These are phyloP conservation scores for Cinclus cinclus DNA, from an alignment of 2,113 vertebrate species.

Conservation along the genomic window DNA sequence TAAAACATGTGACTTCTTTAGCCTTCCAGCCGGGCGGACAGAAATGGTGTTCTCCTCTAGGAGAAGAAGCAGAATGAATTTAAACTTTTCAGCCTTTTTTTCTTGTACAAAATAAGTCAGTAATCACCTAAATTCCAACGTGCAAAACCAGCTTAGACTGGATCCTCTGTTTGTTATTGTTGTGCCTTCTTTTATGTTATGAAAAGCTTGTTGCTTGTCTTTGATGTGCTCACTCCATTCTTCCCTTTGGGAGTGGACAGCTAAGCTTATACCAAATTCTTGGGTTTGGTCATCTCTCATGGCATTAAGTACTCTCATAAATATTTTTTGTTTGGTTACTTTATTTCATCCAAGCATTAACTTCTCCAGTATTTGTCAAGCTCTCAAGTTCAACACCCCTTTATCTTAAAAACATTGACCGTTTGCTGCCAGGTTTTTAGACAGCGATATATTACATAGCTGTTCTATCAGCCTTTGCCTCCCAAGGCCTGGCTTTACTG, in stretches of 20 bases:
- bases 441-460: not conserved
- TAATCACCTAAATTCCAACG: not conserved
- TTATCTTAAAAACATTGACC: not conserved
- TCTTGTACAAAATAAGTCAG: not conserved
- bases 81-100: not conserved
- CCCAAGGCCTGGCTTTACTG: not conserved
- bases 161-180: not conserved
- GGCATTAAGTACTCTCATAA: not conserved
- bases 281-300: not conserved
- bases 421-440: not conserved
- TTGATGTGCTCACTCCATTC: not conserved
- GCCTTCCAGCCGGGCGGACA: not conserved
- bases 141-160: not conserved
- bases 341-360: not conserved
- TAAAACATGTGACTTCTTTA: conserved; percentile 7
- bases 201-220: not conserved
- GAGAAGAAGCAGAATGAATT: not conserved
- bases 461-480: not conserved
- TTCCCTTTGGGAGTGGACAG: not conserved
- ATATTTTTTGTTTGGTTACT: not conserved
- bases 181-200: not conserved
- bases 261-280: not conserved
- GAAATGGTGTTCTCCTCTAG: not conserved
- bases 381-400: not conserved
- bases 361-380: not conserved